These are phyloP conservation scores for Ageneiosus marmoratus DNA, from an alignment of 2,113 vertebrate species.

Conservation along the genomic window DNA sequence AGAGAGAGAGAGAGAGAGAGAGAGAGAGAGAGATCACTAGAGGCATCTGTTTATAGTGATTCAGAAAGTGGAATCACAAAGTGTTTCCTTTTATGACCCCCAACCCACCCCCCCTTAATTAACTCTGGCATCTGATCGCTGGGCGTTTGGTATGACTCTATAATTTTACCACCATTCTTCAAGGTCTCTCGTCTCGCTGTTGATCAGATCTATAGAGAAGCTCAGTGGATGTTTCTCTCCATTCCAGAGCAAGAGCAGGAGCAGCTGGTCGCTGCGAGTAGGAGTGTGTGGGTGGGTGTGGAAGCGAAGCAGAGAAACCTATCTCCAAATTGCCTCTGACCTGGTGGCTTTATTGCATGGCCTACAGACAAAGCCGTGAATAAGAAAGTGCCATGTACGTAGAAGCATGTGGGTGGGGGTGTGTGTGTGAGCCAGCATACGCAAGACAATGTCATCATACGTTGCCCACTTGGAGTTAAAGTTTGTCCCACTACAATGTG, in stretches of 20 bases:
- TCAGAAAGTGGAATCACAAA: no score
- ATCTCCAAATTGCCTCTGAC: conserved; percentile 19
- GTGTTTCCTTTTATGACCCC: background rate
- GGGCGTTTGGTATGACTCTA: background rate
- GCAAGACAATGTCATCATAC: conserved; percentile 9
- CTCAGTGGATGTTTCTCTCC: background rate
- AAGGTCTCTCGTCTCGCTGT: background rate
- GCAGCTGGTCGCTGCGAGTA: conserved; percentile 1
- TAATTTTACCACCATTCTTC: conserved; percentile 5
- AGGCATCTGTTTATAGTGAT: conserved; percentile 4
- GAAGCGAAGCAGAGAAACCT: background rate
- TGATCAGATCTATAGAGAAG: background rate
- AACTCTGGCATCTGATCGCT: conserved; percentile 29
- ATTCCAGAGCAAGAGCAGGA: background rate
- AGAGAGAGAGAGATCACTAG: background rate
- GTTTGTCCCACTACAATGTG: background rate
- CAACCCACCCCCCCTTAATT: background rate
- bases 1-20: background rate
- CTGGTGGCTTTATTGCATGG: conserved; percentile 32
- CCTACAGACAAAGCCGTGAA: conserved; percentile 20
- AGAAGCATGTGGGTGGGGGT: background rate
- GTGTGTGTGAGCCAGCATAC: background rate
- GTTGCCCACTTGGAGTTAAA: background rate
- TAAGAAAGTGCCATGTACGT: background rate
- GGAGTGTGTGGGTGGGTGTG: background rate